phyloP scores from a whole-genome alignment of 2,888 invertebrate genomes.

The Panopea generosa region DNA sequence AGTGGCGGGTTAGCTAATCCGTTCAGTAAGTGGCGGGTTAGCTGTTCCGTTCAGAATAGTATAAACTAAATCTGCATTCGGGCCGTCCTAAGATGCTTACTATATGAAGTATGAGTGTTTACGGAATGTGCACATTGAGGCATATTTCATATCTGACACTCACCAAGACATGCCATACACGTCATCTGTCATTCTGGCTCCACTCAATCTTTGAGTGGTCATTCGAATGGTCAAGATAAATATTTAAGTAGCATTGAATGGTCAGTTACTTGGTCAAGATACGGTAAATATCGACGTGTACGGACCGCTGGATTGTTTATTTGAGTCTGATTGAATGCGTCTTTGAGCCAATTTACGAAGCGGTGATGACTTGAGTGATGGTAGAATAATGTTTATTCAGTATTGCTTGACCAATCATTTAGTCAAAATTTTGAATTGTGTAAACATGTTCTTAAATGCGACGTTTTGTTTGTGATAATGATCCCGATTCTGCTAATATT shows the following conservation, averaged over 20 bases:
- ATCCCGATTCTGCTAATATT: no score
- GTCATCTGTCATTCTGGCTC: slow-evolving; percentile 54
- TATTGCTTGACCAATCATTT: slow-evolving; percentile 36
- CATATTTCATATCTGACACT: slow-evolving; percentile 35
- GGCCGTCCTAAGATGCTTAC: no score
- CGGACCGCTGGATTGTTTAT: slow-evolving; percentile 14
- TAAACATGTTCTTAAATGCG: slow-evolving; percentile 1
- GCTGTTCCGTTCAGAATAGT: no score
- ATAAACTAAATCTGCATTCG: no score
- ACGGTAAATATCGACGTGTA: slow-evolving; percentile 27
- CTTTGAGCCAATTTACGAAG: slow-evolving; percentile 19
- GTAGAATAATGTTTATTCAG: slow-evolving; percentile 51
- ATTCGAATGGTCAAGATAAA: slow-evolving; percentile 50
- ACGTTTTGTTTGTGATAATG: no score
- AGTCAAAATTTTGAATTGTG: slow-evolving; percentile 4
- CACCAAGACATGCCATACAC: slow-evolving; percentile 57
- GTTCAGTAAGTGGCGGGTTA: no score
- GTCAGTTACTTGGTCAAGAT: slow-evolving; percentile 29
- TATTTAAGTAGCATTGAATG: slow-evolving; percentile 41
- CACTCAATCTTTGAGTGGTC: slow-evolving; percentile 30
- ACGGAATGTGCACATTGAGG: no score
- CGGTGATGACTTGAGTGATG: not conserved
- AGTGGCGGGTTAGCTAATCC: no score
- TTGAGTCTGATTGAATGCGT: slow-evolving; percentile 29
- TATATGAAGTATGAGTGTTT: no score